These are phyloP conservation scores for Melanostigma gelatinosum DNA, from an alignment of 2,113 vertebrate species.

Conservation along the genomic window DNA sequence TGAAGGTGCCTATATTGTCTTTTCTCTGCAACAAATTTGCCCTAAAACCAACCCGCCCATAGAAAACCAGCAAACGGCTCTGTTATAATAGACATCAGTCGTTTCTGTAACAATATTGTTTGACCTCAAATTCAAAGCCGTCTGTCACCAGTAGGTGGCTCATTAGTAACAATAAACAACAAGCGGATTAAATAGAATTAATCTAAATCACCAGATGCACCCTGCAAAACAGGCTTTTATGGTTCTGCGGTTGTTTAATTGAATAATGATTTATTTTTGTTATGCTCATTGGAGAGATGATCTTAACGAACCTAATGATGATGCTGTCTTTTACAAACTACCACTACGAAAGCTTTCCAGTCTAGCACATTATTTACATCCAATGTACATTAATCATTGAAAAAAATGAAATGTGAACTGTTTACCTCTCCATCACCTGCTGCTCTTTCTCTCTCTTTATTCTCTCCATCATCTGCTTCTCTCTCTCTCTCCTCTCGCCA, in stretches of 20 bases:
- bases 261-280: background rate
- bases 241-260: background rate
- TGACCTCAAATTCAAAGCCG: slow-evolving; percentile 14
- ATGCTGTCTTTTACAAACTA: slow-evolving; percentile 4
- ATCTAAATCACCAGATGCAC: background rate
- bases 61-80: slow-evolving; percentile 30
- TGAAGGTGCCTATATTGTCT: background rate
- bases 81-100: background rate
- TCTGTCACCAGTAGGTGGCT: slow-evolving; percentile 15
- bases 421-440: no score
- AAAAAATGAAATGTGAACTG: no score
- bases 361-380: no score
- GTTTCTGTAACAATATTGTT: background rate
- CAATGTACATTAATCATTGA: no score
- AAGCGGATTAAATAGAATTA: background rate
- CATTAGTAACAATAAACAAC: background rate
- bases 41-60: background rate
- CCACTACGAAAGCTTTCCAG: no score
- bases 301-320: background rate
- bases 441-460: no score
- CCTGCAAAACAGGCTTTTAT: background rate
- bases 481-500: no score
- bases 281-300: background rate
- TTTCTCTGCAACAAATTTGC: background rate
- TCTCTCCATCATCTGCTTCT: no score